phyloP scores from a whole-genome alignment of 2,113 vertebrate genomes.

The Eclectus roratus region DNA sequence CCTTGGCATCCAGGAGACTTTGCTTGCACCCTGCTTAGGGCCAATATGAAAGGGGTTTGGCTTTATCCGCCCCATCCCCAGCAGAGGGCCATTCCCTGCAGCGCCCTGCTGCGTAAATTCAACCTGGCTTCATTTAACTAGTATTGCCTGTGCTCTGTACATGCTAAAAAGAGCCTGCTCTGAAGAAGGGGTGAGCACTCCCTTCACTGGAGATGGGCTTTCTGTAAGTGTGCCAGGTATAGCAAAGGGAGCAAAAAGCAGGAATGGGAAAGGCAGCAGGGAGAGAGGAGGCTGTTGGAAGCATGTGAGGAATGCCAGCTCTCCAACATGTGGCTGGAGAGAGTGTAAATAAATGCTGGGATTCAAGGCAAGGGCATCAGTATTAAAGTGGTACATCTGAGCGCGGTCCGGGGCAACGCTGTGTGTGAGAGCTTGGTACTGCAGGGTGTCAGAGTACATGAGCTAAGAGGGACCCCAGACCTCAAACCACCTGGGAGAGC shows the following conservation, averaged over 20 bases:
- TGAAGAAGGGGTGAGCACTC: neutral
- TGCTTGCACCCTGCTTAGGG: neutral
- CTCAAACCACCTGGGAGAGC: neutral
- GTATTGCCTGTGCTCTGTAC: neutral
- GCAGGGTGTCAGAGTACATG: fast-evolving
- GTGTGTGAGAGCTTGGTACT: neutral
- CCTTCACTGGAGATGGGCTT: neutral
- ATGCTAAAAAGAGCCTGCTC: neutral
- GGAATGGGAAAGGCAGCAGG: neutral
- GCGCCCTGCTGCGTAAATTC: neutral
- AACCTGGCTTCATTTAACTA: neutral
- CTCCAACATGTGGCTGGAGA: too few species aligned
- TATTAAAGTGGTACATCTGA: neutral
- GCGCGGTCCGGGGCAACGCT: fast-evolving
- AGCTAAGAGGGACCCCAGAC: neutral
- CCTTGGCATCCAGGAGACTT: neutral
- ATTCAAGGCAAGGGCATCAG: fast-evolving
- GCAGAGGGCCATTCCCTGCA: neutral
- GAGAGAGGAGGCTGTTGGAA: neutral
- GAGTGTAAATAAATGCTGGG: neutral
- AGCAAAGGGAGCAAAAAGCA: neutral
- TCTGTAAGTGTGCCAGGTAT: neutral
- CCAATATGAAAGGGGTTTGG: neutral
- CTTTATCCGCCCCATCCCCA: neutral
- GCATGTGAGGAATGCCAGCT: neutral